phyloP scores from a whole-genome alignment of 2,888 invertebrate genomes.

The Atrina japonica region DNA sequence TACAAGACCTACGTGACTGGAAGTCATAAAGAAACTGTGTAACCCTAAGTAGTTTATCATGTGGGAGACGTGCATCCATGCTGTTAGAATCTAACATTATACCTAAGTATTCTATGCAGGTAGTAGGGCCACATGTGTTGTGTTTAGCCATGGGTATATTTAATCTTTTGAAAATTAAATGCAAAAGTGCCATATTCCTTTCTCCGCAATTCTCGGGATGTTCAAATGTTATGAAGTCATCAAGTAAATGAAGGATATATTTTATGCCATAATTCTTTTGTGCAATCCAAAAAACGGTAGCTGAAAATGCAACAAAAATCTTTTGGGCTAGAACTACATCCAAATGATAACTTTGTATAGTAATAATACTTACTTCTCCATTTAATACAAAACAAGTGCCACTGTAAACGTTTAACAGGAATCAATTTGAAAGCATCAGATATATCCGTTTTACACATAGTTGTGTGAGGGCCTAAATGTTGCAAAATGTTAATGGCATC shows the following conservation, averaged over 20 bases:
- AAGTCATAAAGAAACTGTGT: neutral
- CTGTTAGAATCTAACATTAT: slow-evolving; percentile 42
- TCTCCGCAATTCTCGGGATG: slow-evolving; percentile 11
- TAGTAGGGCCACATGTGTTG: slow-evolving; percentile 41
- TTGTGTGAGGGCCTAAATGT: too few species aligned
- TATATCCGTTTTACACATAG: slow-evolving; percentile 50
- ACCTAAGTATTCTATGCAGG: slow-evolving; percentile 44
- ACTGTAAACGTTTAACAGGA: too few species aligned
- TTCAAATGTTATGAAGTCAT: slow-evolving; percentile 46
- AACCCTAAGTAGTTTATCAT: slow-evolving; percentile 39
- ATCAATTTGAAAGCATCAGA: slow-evolving; percentile 46
- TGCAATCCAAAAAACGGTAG: slow-evolving; percentile 47
- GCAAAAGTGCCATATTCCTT: slow-evolving; percentile 38
- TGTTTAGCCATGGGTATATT: slow-evolving; percentile 39
- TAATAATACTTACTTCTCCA: slow-evolving; percentile 39
- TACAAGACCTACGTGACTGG: neutral
- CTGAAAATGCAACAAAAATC: slow-evolving; percentile 38
- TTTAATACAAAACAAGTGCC: slow-evolving; percentile 29
- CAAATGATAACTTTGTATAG: slow-evolving; percentile 36
- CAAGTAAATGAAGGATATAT: slow-evolving; percentile 42
- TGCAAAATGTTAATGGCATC: too few species aligned
- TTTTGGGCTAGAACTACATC: slow-evolving; percentile 34
- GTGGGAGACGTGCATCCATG: slow-evolving; percentile 42
- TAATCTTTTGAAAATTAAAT: slow-evolving; percentile 34
- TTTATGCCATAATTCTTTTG: slow-evolving; percentile 41